A percentile compares a stretch with the other conserved stretches of the same genome.
Evolutionary conservation across 2,888 invertebrate genomes (phyloP).

Genomic region (Yponomeuta evonymella): DNA sequence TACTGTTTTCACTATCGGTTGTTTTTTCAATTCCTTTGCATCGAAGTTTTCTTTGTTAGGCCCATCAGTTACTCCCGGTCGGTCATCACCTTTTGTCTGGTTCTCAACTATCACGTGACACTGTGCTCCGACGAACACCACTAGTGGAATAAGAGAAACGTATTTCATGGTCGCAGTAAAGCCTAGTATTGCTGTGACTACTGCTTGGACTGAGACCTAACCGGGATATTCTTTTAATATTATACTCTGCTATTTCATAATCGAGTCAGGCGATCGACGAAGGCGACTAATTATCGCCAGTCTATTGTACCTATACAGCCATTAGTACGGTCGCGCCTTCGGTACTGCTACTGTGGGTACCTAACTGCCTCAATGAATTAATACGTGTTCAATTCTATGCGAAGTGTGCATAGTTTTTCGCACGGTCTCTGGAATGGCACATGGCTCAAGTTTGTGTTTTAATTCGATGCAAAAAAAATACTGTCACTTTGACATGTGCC

Average conservation of each 20-base stretch:
- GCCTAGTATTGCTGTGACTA: not conserved
- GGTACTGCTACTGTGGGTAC: not conserved
- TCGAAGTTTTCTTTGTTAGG: not conserved
- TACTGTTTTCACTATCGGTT: constrained; percentile 27
- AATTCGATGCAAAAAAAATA: too few relatives aligned
- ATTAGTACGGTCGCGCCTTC: not conserved
- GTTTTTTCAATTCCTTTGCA: constrained; percentile 23
- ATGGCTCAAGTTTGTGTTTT: too few relatives aligned
- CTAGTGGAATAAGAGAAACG: not conserved
- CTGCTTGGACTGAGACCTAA: not conserved
- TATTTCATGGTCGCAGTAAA: not conserved
- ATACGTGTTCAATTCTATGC: too few relatives aligned
- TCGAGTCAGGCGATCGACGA: not conserved
- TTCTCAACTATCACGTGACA: not conserved
- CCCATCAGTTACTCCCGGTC: constrained; percentile 13
- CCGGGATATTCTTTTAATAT: not conserved
- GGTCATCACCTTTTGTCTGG: not conserved
- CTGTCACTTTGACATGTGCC: too few relatives aligned
- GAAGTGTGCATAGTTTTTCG: too few relatives aligned
- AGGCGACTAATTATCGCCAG: not conserved
- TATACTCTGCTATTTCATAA: not conserved
- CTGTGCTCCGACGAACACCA: not conserved
- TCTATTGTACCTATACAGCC: not conserved
- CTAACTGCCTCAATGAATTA: not conserved
- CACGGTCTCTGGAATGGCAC: too few relatives aligned